Conservation (phyloP, 2,113 vertebrate species). For the Epinephelus lanceolatus region DNA sequence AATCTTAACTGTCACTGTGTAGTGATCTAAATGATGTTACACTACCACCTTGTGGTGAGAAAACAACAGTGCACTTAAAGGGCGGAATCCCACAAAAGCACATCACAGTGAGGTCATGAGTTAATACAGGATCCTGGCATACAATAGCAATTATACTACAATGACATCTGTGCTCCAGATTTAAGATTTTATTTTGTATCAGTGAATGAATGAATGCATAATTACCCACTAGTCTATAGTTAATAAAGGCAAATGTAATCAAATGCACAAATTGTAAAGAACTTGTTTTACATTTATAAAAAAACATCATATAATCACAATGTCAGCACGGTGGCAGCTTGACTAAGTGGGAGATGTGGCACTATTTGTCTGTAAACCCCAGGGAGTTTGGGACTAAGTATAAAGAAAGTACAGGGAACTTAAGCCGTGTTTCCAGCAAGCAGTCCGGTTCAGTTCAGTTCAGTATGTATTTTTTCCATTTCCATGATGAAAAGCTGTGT, state of each 20-base stretch:
- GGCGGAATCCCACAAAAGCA: too few species aligned
- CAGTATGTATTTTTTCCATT: too few species aligned
- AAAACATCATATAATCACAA: background rate
- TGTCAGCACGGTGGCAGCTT: too few species aligned
- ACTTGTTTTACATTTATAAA: background rate
- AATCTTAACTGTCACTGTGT: background rate
- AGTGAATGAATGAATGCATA: background rate
- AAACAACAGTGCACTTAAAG: background rate
- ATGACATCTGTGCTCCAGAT: background rate
- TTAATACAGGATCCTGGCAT: background rate
- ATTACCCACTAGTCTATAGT: background rate
- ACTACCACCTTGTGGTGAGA: constrained; percentile 53
- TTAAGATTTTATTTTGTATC: background rate
- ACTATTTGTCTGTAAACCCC: too few species aligned
- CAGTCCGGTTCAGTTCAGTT: too few species aligned
- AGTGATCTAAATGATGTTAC: background rate
- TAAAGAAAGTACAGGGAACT: background rate
- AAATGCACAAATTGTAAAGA: background rate
- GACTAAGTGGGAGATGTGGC: too few species aligned
- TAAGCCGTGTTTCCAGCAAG: background rate
- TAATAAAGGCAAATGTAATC: background rate
- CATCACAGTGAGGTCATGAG: background rate
- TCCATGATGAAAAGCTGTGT: too few species aligned
- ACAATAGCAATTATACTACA: background rate
- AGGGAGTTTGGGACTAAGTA: background rate